phyloP scores from a whole-genome alignment of 2,888 invertebrate species.

The Terebella lapidaria region DNA sequence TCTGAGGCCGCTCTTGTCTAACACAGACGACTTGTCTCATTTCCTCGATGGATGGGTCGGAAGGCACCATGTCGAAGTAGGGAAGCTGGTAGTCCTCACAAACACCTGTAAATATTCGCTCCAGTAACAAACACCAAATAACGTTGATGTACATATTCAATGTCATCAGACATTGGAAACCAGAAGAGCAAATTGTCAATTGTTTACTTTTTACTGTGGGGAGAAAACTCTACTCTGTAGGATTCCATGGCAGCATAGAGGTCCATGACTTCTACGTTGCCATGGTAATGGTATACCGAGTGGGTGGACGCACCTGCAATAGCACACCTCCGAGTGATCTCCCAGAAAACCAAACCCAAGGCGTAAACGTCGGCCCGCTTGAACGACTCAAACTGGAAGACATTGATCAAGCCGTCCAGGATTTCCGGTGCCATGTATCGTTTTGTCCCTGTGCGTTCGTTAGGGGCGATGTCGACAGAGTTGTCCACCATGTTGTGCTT shows the following conservation, averaged over 20 bases:
- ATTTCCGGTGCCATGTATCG: slow-evolving; percentile 92
- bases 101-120: slow-evolving; percentile 63
- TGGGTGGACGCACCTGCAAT: neutral
- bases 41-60: slow-evolving; percentile 92
- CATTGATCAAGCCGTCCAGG: slow-evolving; percentile 86
- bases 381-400: slow-evolving; percentile 91
- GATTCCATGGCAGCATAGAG: too few relatives aligned
- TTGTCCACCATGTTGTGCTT: slow-evolving; percentile 81
- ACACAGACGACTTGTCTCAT: slow-evolving; percentile 91
- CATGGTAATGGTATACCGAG: too few relatives aligned
- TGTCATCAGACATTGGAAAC: too few relatives aligned
- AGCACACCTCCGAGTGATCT: slow-evolving; percentile 79
- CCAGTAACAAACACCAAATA: too few relatives aligned
- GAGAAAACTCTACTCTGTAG: too few relatives aligned
- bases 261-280: too few relatives aligned
- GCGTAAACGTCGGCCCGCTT: slow-evolving; percentile 98
- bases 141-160: too few relatives aligned
- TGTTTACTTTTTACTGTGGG: too few relatives aligned
- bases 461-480: slow-evolving; percentile 74
- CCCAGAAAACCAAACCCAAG: slow-evolving; percentile 94
- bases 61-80: slow-evolving; percentile 87
- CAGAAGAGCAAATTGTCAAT: too few relatives aligned
- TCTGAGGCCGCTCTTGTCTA: slow-evolving; percentile 79
- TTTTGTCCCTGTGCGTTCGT: slow-evolving; percentile 56
- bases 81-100: slow-evolving; percentile 86